Evolutionary conservation across 2,797 vertebrate genomes (phyloP), one percentile per base, ranked within the genome.

Genomic region (Agapornis canus): DNA sequence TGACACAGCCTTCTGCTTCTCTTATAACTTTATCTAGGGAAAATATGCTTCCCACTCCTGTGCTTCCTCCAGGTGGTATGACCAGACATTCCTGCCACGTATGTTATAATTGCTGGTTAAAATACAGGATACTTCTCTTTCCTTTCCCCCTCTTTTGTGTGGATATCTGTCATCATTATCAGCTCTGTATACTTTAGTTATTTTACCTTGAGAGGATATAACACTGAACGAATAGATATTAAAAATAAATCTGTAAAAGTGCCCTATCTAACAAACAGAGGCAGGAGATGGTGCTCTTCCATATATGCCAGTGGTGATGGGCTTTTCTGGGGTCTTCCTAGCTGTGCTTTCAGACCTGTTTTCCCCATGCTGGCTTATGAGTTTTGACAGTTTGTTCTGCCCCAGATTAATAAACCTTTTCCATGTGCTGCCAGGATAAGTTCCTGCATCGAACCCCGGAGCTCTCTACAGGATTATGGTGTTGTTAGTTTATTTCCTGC

Each of bases 21-120:
- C 48, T 59, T 72, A 63, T 51, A 65, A 65, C 35, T 29, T 90
- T 29, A n/a, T 76, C 57, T 31, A 57, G 35, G 69, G 63, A 47
- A 88, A 76, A 71, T 20, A 15, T 6, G 13, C 54, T 66, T 68
- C 35, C 16, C 6, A 1, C 26, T 91, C 35, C 52, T 59, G 45
- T 75, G 32, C 59, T 63, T 88, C 20, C 75, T 45, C 16, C 10
- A 7, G 3, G 3, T 45, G 54, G 43, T 19, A 16, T 3, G 29
- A n/a, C 45, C 54, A 75, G 1, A 0, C 0, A 31, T 81, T 85
- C 23, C 72, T 92, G 39, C 60, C 18, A 8, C 0, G 6, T n/a
- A 8, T 42, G 19, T 12, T 68, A 2, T 32, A 89, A 25, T 27
- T 77, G 32, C 47, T 71, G 79, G 25, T 39, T 65, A 14, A 84